Evolutionary conservation across 2,888 invertebrate species (phyloP), one percentile per base, ranked within the genome.

Genomic region (Oxycera nigricornis): DNA sequence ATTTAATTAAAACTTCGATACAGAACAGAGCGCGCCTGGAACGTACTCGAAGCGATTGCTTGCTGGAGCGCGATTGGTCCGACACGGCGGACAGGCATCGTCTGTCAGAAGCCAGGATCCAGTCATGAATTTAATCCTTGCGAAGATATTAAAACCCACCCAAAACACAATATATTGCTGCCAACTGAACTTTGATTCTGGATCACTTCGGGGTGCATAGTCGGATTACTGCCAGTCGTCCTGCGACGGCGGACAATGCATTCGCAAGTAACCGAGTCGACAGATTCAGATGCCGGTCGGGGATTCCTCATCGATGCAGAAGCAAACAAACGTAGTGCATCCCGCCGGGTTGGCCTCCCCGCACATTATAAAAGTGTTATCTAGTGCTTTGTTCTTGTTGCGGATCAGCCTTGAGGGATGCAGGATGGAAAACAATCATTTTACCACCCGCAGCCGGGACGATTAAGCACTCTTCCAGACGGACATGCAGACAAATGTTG

Each of bases 1-100:
- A 68, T 68, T 68, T 68, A 68, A 68, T 68, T 68, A 68, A 68
- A 68, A 68, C 68, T 68, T 68, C 68, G 68, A 68, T 68, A 68
- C 68, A 50, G n/a, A 2, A 22, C 41, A 39, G 39, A 24, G 28
- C 28, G 52, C n/a, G 50, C 26, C 50, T 68, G 61, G 17, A 62
- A 20, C 61, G n/a, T 62, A 35, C 20, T 17, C 20, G 17, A 1
- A n/a, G 22, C 26, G n/a, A 14, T 35, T 31, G 31, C 24, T 50
- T 28, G 68, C 41, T 17, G 30, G n/a, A 17, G n/a, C 46, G 22
- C 35, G 39, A 68, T 50, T 17, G 28, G 50, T n/a, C 11, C 7
- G 26, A 14, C n/a, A n/a, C 35, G 22, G 20, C 26, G 24, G 39
- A 50, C 50, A 50, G 50, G 30, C 50, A 17, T 50, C n/a, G 9